Evolutionary conservation across 2,113 vertebrate genomes (phyloP), one percentile per base, ranked within the genome.

Genomic region (Bathybates hornii): DNA sequence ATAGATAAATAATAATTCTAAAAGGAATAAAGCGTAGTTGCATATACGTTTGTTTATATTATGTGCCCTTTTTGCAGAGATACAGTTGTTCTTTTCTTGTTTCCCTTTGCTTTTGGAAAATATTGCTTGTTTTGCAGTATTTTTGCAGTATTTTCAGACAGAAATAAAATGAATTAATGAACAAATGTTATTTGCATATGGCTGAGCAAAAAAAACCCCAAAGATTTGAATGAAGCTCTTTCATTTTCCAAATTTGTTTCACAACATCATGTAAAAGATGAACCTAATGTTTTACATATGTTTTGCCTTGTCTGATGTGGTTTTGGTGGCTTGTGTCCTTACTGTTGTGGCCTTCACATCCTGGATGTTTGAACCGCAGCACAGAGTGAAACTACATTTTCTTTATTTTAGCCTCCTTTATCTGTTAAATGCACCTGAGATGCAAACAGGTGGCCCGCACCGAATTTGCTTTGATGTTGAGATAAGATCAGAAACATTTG

Each of bases 171-270:
- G 3, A 5, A 38, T 38, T 66, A n/a, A 21, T 21, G 11, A 66
- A 66, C 19, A 38, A 66, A 38, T 2, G 34, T 76, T 17, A 76
- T 50, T 17, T 76, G 71, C 24, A 48, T 17, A 16, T 11, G 21
- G 24, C 43, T 76, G 43, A 29, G 43, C 24, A 17, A 27, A 73
- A 16, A 45, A 5, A 0, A 3, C 2, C 17, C 19, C 34, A 38
- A 66, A 66, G 19, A 78, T 78, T 78, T 78, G 43, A 73, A 78
- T 78, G 29, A 19, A 78, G 27, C 27, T n/a, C 27, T 78, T 8
- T 76, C 24, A 19, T 76, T 76, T 32, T 29, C 27, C 24, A 50
- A 76, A 50, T 50, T 11, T 19, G 24, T 76, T 78, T n/a, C 45
- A 34, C 16, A 78, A 3, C 9, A 48, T 52, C 27, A 78, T 78